These are phyloP conservation scores for Emys orbicularis DNA, from an alignment of 2,797 vertebrate genomes.

Conservation along the genomic window DNA sequence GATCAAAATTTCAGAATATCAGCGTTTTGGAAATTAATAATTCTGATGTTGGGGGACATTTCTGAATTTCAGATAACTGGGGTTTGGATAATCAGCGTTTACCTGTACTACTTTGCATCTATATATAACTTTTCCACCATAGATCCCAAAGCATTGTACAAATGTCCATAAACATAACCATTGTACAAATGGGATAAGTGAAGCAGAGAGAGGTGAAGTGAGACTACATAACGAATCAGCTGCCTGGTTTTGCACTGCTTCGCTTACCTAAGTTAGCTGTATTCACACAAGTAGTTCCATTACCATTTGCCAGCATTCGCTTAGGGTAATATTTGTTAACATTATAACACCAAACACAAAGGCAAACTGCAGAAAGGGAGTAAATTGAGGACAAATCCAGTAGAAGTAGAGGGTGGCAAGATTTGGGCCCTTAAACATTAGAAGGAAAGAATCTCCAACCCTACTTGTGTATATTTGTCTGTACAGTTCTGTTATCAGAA, in stretches of 20 bases:
- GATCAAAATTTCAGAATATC: neutral
- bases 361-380: neutral
- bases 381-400: neutral
- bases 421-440: neutral
- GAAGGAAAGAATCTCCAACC: neutral
- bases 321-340: neutral
- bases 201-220: neutral
- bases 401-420: rapidly evolving
- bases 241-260: neutral
- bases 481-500: neutral
- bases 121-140: neutral
- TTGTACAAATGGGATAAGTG: neutral
- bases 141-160: neutral
- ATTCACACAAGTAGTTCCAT: neutral
- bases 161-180: rapidly evolving
- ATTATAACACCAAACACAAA: neutral
- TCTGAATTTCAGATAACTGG: neutral
- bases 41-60: neutral
- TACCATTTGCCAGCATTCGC: neutral
- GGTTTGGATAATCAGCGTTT: neutral
- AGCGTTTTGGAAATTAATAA: rapidly evolving
- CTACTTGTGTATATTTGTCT: neutral
- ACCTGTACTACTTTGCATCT: neutral
- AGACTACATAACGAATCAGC: neutral
- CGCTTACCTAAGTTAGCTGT: rapidly evolving